Base-by-base conservation (phyloP, 2,888 invertebrate species). In the Xestia rhomboidea region DNA sequence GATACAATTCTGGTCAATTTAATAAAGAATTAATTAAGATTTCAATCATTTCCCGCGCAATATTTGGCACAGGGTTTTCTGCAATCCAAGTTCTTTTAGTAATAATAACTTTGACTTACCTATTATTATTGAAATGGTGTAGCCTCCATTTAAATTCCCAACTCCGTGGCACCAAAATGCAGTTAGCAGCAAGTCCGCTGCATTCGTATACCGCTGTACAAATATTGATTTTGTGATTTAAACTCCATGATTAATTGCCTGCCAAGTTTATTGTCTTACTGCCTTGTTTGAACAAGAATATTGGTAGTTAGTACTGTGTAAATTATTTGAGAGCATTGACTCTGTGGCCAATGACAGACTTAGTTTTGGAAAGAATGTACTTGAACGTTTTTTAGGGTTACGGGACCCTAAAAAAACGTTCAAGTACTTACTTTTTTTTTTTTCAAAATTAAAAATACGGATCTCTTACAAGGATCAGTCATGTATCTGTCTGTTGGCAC, bases 201-300 rank as follows among this genome's bases (percentile, higher is more conserved):
- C 89, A 87, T 87, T 86, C 72, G 83, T 79, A 87, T 85, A 86
- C 79, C 79, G 64, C 81, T 85, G 81, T 24, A 64, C 86, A 90
- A 91, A 92, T 92, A 92, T 92, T 92, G 91, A 92, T 93, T 92
- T 91, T 90, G 88, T 90, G 90, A 92, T 92, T 92, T 91, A 91
- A 91, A 88, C 86, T 82, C 78, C 81, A 87, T 91, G 91, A 93
- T 93, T 92, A 92, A 93, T 93, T 92, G 89, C 90, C 88, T 89
- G 91, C 82, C 90, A 89, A 90, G 91, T 91, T 91, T 91, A 91
- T 91, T 91, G 91, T 92, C 90, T 91, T 89, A 68, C 66, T 68
- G 77, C 75, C 78, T 68, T 87, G 79, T 85, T 86, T 86, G 75
- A 62, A 49, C 79, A 66, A 54, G 51, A 76, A 73, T 79, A 76